Base-by-base conservation (phyloP, 2,888 invertebrate species). In the Margaritifera margaritifera region DNA sequence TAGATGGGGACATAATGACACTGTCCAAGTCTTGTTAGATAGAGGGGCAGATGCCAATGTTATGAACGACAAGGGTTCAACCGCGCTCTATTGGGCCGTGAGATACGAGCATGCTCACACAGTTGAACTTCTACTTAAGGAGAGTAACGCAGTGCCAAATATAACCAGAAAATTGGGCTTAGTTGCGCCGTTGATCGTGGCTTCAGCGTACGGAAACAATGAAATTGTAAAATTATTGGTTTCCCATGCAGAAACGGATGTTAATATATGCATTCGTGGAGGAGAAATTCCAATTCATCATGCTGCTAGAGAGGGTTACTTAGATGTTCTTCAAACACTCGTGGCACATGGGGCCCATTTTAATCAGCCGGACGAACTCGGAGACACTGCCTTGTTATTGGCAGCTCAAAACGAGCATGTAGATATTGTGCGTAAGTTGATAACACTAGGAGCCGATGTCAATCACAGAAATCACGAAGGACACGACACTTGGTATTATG, bases 51-150 rank as follows among this genome's bases (percentile, higher is more conserved):
- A 82, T 58, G 72, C 83, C 1, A 77, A 84, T 59, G 59, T 78
- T 11, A 79, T 81, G 61, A 88, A 88, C 66, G 87, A 88, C 71
- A 88, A 88, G 66, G 86, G 86, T 5, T 88, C 87, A 1, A 85
- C 86, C 1, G 85, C 88, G 6, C 78, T 88, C 24, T 82, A 88
- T 68, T 88, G 88, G 88, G 87, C 88, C 8, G 83, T 86, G 6
- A 68, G 88, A 20, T 88, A 88, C 69, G 84, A 83, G 1, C 82
- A 79, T 66, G 56, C 78, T 0, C 74, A 80, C 50, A 78, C 85
- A 20, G 86, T 86, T 0, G 51, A 76, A n/a, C 51, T 85, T 4
- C 74, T 88, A 20, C 72, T 82, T 20, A 70, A 66, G 22, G 79
- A 84, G 64, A 86, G 84, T 5, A 69, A 74, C 50, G 87, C 85